Percentiles rank a stretch among this genome's conserved stretches.
Conservation (phyloP, 2,113 vertebrate genomes). For the Ptilonorhynchus violaceus region DNA sequence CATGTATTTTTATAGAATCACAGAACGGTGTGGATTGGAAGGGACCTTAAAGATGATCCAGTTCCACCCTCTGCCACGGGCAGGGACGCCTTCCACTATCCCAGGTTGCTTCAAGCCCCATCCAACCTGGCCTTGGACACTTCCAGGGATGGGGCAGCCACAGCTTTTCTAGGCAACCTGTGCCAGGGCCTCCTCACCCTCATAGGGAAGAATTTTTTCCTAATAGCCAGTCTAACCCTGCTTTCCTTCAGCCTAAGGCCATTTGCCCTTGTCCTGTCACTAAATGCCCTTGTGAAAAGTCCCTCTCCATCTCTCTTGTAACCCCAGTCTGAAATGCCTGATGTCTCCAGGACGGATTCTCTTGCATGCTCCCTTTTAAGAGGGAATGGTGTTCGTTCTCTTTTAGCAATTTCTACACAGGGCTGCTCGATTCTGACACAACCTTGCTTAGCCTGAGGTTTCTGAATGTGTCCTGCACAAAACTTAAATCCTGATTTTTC, state of each 20-base stretch:
- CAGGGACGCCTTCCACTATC: background rate
- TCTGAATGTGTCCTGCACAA: background rate
- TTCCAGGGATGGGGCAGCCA: background rate
- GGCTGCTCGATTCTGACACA: background rate
- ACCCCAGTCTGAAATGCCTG: background rate
- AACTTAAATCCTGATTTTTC: background rate
- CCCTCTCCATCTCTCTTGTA: no score
- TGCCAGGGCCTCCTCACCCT: rapidly evolving
- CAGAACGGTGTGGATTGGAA: background rate
- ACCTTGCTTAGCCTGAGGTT: background rate
- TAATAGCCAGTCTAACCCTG: background rate
- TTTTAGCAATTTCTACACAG: background rate
- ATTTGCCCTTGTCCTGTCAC: background rate
- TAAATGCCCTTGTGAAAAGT: background rate
- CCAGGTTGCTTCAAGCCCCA: background rate
- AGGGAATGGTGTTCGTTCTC: background rate
- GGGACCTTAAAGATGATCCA: rapidly evolving
- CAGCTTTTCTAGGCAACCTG: background rate
- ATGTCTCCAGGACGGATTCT: background rate
- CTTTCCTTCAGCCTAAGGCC: background rate
- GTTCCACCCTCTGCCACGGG: rapidly evolving
- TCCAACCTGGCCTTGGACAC: background rate
- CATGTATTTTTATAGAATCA: background rate
- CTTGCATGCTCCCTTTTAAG: background rate
- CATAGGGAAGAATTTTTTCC: rapidly evolving